These are phyloP conservation scores for Brenthis hecate DNA, from an alignment of 2,888 invertebrate species.

Conservation along the genomic window DNA sequence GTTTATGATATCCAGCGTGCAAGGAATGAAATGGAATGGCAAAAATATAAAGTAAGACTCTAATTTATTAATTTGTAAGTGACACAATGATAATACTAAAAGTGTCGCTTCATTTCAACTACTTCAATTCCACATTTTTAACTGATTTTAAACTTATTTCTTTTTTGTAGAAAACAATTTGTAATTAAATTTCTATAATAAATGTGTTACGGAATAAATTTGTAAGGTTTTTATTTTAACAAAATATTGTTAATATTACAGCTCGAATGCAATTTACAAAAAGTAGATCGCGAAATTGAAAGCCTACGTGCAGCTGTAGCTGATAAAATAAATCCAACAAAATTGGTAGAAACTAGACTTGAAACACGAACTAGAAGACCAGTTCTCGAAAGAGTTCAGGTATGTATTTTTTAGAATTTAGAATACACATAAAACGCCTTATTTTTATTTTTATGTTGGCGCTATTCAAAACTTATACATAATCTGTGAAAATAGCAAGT, in stretches of 20 bases:
- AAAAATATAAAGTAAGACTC: slow-evolving; percentile 78
- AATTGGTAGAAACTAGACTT: slow-evolving; percentile 92
- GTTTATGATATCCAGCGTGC: slow-evolving; percentile 93
- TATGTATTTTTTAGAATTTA: slow-evolving; percentile 32
- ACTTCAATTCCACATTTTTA: no score
- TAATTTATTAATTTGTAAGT: background rate
- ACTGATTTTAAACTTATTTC: no score
- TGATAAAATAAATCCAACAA: slow-evolving; percentile 90
- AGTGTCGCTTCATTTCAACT: no score
- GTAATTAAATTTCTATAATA: no score
- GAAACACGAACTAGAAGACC: slow-evolving; percentile 91
- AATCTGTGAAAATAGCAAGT: no score
- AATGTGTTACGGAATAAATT: no score
- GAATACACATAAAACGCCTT: background rate
- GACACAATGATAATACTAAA: no score
- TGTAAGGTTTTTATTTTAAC: background rate
- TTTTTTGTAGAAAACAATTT: no score
- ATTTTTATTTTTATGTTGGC: background rate
- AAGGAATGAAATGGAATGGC: slow-evolving; percentile 95
- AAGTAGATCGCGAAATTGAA: slow-evolving; percentile 88
- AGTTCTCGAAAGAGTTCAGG: slow-evolving; percentile 85
- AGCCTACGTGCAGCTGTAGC: slow-evolving; percentile 87
- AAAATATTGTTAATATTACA: slow-evolving; percentile 51
- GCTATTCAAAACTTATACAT: no score
- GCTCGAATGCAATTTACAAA: slow-evolving; percentile 90